Evolutionary conservation across 2,797 vertebrate species (phyloP), one percentile per base, ranked within the genome.

Genomic region (Oreochromis grahami): DNA sequence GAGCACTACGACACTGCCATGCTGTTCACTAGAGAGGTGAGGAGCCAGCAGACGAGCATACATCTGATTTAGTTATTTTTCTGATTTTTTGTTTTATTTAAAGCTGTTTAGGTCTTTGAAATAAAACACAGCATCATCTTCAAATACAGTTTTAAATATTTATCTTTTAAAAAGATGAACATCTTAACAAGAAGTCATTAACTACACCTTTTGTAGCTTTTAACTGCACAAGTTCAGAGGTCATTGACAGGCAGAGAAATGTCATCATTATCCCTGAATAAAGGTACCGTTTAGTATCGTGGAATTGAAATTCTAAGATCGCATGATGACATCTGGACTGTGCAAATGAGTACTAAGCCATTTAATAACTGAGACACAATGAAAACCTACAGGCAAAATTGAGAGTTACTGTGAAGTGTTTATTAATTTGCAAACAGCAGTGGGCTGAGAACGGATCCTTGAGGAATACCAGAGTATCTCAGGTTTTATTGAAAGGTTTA

Each of bases 1-100:
- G 98, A 98, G 88, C 99, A 99, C 92, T 99, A 97, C 0, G 99
- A 99, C 94, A 99, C 98, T 0, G 99, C 99, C 55, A 94, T 99
- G 83, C 96, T 99, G 65, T 97, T 99, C 93, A 99, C 98, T 19
- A 97, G 98, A 96, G 96, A 98, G 98, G 99, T 99, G 92, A 89
- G 93, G 3, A 9, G 3, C 17, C 8, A 11, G 2, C 13, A 2
- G 13, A 29, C 17, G 24, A 21, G 15, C 3, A n/a, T 36, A 50
- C 48, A 11, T 26, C 41, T 21, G 34, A 38, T 65, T 38, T 65
- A 13, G 19, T 11, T 29, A 10, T 17, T 68, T 68, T 21, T 14
- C 10, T 51, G 50, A 19, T 29, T 21, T 65, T 43, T 68, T 24
- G 3, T 45, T n/a, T 41, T 74, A 76, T 38, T 51, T 24, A 41